A percentile compares a stretch with the other conserved stretches of the same genome.
These are phyloP conservation scores for Temnothorax nylanderi DNA, from an alignment of 1,140 invertebrate genomes.

Conservation along the genomic window DNA sequence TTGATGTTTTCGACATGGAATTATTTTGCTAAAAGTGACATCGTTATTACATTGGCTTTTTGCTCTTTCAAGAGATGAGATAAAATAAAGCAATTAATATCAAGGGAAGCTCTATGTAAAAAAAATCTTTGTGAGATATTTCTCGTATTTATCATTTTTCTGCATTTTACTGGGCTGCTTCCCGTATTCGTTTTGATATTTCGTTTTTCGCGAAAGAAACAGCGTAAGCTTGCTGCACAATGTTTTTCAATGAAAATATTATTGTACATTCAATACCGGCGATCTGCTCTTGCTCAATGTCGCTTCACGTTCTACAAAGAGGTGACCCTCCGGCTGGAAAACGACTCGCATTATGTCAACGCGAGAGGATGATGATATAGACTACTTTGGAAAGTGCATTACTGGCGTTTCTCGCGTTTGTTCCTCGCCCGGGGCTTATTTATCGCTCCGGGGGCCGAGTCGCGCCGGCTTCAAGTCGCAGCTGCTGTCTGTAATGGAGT, in stretches of 20 bases:
- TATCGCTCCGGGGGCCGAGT: constrained; percentile 19
- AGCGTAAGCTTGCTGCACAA: neutral
- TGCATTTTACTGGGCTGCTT: neutral
- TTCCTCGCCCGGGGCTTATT: constrained; percentile 44
- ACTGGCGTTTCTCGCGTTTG: constrained; percentile 58
- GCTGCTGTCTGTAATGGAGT: constrained; percentile 54
- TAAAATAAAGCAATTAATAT: neutral
- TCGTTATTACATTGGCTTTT: neutral
- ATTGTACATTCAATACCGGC: constrained; percentile 21
- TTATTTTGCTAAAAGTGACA: constrained; percentile 17
- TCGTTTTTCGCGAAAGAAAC: neutral
- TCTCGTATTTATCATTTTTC: neutral
- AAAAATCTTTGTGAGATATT: neutral
- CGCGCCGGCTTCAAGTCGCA: constrained; percentile 41
- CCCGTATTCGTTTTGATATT: neutral
- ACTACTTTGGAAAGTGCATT: constrained; percentile 56
- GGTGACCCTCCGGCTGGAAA: constrained; percentile 13
- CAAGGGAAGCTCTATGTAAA: neutral
- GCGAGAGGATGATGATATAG: constrained; percentile 51
- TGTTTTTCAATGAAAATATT: neutral
- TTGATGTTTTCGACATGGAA: constrained; percentile 4
- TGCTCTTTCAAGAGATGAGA: neutral
- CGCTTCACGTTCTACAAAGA: neutral
- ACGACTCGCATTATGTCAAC: constrained; percentile 54
- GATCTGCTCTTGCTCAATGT: neutral